phyloP scores from a whole-genome alignment of 1,140 invertebrate species.

The Eurytemora carolleeae region DNA sequence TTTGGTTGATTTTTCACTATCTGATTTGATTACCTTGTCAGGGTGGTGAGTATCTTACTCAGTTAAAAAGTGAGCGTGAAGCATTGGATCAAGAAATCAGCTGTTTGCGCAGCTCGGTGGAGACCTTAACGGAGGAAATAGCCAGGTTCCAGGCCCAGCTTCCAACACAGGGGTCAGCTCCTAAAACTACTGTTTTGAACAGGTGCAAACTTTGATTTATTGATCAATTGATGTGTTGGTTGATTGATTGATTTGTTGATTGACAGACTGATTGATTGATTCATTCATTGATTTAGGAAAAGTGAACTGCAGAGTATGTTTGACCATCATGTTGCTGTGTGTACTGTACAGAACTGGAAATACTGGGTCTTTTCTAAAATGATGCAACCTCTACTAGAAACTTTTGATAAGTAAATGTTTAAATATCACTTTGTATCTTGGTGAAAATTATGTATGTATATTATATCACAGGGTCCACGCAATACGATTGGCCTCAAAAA shows the following conservation, averaged over 20 bases:
- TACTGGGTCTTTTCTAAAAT: conserved; percentile 95
- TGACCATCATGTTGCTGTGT: conserved; percentile 61
- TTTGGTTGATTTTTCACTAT: too few relatives aligned
- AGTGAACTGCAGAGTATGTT: conserved; percentile 63
- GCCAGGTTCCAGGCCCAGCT: conserved; percentile 2
- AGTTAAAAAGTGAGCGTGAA: conserved; percentile 60
- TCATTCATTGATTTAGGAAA: background rate
- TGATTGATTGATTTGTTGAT: too few relatives aligned
- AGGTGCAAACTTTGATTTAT: too few relatives aligned
- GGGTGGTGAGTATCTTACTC: conserved; percentile 73
- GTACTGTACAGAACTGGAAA: conserved; percentile 84
- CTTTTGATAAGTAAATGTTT: conserved; percentile 75
- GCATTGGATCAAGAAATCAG: conserved; percentile 79
- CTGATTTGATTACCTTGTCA: too few relatives aligned
- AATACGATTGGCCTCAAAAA: too few relatives aligned
- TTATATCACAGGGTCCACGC: too few relatives aligned
- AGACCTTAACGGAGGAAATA: conserved; percentile 67
- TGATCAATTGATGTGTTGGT: too few relatives aligned
- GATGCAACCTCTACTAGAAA: conserved; percentile 60
- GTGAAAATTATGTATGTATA: too few relatives aligned
- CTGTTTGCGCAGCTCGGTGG: conserved; percentile 58
- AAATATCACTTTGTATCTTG: too few relatives aligned
- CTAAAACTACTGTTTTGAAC: too few relatives aligned
- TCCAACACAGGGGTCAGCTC: too few relatives aligned
- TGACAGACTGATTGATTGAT: too few relatives aligned